phyloP scores from a whole-genome alignment of 2,797 vertebrate species.

The Psittacula derbiana region DNA sequence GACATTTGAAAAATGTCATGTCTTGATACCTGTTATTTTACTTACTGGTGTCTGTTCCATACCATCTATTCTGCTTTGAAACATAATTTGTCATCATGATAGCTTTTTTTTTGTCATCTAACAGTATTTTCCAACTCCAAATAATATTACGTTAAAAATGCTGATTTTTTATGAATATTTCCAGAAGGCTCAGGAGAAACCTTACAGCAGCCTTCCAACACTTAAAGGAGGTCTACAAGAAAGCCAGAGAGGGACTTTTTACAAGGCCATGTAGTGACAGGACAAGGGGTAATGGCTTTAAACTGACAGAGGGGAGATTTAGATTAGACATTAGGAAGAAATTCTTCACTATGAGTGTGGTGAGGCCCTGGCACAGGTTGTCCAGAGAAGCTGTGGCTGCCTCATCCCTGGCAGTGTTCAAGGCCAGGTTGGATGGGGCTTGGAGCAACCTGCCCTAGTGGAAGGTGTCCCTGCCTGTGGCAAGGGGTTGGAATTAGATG shows the following conservation, averaged over 20 bases:
- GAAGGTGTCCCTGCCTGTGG: background rate
- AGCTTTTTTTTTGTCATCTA: background rate
- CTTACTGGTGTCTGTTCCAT: background rate
- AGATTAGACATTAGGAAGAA: background rate
- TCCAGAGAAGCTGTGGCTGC: background rate
- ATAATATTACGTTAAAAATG: background rate
- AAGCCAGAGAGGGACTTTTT: background rate
- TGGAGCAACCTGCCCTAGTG: background rate
- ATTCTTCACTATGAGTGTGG: background rate
- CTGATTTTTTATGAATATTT: background rate
- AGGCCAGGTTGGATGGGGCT: background rate
- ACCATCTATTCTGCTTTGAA: conserved; percentile 1
- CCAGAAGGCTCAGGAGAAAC: background rate
- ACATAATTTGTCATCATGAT: background rate
- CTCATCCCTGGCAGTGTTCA: background rate
- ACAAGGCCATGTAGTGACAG: background rate
- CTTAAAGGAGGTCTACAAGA: background rate
- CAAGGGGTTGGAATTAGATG: background rate
- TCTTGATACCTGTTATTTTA: conserved; percentile 19
- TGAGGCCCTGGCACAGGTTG: background rate
- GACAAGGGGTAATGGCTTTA: background rate
- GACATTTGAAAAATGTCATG: conserved; percentile 59
- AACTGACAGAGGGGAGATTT: background rate
- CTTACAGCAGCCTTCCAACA: background rate
- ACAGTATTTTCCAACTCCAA: background rate